Conservation (phyloP, 2,888 invertebrate genomes). For the Synergus japonicus region DNA sequence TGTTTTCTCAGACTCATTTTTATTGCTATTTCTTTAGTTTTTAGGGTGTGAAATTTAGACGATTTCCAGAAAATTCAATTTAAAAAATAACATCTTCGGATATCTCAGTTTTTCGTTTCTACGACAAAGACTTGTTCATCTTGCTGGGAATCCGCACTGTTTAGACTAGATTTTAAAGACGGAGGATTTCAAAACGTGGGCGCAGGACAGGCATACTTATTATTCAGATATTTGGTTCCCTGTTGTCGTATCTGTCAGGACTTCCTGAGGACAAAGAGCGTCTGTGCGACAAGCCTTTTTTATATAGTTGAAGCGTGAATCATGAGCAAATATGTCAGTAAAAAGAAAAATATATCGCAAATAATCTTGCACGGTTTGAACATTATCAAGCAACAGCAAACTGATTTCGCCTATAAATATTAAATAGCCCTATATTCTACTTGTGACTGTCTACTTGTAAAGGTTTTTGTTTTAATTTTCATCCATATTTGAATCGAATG, state of each 20-base stretch:
- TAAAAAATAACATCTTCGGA: not conserved
- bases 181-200: slow-evolving; percentile 24
- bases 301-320: not conserved
- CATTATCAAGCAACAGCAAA: too few relatives aligned
- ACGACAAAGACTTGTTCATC: not conserved
- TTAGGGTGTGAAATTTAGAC: not conserved
- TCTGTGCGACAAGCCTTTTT: not conserved
- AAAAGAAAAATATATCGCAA: not conserved
- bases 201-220: not conserved
- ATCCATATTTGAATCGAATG: not conserved
- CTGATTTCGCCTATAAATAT: too few relatives aligned
- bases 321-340: not conserved
- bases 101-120: not conserved
- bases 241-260: not conserved
- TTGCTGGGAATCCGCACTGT: not conserved
- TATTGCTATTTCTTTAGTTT: not conserved
- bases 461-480: not conserved
- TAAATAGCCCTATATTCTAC: too few relatives aligned
- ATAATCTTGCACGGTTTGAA: not conserved
- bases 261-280: slow-evolving; percentile 3
- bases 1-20: slow-evolving; percentile 1
- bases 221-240: slow-evolving; percentile 8
- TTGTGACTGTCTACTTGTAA: not conserved
- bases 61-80: not conserved
- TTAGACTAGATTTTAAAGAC: slow-evolving; percentile 13